phyloP scores from a whole-genome alignment of 2,113 vertebrate species.

The Todiramphus chloris region DNA sequence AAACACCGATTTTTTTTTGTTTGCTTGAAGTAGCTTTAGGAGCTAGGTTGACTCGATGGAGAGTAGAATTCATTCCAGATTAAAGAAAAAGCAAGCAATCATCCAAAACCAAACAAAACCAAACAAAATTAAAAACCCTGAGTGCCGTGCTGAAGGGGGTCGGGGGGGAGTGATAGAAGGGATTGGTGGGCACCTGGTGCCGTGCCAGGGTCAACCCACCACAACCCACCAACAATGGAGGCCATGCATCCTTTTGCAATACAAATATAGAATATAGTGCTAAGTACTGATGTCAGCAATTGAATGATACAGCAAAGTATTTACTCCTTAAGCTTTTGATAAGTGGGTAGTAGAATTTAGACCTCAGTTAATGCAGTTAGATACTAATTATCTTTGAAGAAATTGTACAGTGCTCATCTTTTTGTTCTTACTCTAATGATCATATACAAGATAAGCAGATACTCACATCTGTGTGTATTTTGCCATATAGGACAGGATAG shows the following conservation, averaged over 20 bases:
- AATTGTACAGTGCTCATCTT: accelerated
- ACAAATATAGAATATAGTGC: background rate
- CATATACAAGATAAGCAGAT: background rate
- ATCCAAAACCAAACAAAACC: background rate
- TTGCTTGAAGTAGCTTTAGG: background rate
- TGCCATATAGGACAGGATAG: background rate
- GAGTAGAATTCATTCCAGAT: background rate
- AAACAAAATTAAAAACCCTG: too few relatives aligned
- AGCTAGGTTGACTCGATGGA: background rate
- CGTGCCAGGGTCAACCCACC: too few relatives aligned
- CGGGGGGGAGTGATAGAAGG: too few relatives aligned
- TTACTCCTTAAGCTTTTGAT: background rate
- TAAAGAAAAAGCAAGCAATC: background rate
- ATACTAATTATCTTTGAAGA: background rate
- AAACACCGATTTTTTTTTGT: background rate
- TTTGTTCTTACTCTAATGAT: background rate
- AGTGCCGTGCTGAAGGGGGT: too few relatives aligned
- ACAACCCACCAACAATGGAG: background rate
- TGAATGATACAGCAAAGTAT: background rate
- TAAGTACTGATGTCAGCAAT: background rate
- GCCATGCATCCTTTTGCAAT: background rate
- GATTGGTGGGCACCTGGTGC: too few relatives aligned
- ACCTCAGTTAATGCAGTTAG: background rate
- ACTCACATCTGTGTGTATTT: background rate
- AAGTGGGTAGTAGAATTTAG: background rate